Evolutionary conservation across 2,797 vertebrate genomes (phyloP).

Genomic region (Thaleichthys pacificus): DNA sequence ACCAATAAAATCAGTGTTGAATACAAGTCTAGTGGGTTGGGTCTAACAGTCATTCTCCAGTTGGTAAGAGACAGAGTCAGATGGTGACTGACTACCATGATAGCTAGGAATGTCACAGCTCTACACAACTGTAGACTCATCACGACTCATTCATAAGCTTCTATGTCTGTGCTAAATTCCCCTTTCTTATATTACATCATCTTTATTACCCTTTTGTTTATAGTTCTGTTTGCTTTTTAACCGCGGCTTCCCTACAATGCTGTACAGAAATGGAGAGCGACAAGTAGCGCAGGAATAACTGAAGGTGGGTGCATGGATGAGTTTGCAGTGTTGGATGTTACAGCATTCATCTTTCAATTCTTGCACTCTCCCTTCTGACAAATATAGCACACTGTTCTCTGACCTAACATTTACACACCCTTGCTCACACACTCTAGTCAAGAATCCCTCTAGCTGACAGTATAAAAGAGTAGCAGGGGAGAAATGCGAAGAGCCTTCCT

Average conservation of each 20-base stretch:
- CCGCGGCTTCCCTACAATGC: not conserved
- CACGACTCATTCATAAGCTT: slow-evolving; percentile 29
- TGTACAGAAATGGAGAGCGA: not conserved
- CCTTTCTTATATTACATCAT: not conserved
- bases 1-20: slow-evolving; percentile 64
- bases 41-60: slow-evolving; percentile 24
- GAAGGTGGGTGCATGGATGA: not conserved
- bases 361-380: slow-evolving; percentile 37
- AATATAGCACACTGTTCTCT: slow-evolving; percentile 51
- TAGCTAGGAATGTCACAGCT: slow-evolving; percentile 58
- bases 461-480: slow-evolving; percentile 51
- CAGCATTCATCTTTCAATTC: not conserved
- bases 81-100: slow-evolving; percentile 42
- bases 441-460: slow-evolving; percentile 32
- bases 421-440: slow-evolving; percentile 42
- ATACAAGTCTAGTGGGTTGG: slow-evolving; percentile 12
- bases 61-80: slow-evolving; percentile 1
- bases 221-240: not conserved
- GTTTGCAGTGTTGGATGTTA: not conserved
- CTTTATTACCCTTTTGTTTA: not conserved
- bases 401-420: slow-evolving; percentile 45
- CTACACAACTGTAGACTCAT: slow-evolving; percentile 41
- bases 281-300: not conserved
- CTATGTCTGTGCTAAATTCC: slow-evolving; percentile 16
- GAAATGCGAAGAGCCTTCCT: slow-evolving; percentile 2